Base-by-base conservation (phyloP, 2,113 vertebrate species). In the Proterorhinus semilunaris region DNA sequence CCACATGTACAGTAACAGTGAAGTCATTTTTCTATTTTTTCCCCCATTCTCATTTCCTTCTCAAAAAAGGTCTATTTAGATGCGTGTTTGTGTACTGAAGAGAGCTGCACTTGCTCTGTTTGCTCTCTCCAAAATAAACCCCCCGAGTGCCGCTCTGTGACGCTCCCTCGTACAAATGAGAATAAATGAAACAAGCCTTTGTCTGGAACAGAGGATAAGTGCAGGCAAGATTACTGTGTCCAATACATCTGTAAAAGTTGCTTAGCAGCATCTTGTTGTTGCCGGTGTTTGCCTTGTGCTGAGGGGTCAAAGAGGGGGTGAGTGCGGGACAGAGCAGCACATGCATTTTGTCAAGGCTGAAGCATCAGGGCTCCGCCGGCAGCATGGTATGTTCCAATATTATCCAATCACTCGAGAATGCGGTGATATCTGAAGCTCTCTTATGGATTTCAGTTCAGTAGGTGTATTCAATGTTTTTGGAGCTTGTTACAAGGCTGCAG, bases 251-350 rank as follows among this genome's bases (percentile, higher is more conserved):
- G 11, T 12, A 7, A 58, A 58, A 58, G 75, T 74, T 84, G 68
- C 78, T 72, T 72, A 66, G 73, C 76, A 72, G 68, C 55, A 65
- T 5, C 62, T 54, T 78, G 80, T 75, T 77, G 66, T 86, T 86
- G 70, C 66, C 66, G 57, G 75, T 50, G 13, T 78, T 82, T 81
- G 68, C 66, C 7, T 7, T 65, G 12, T 68, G 16, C 44, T 59
- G 55, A 58, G 55, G 46, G 55, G 10, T 58, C 21, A 21, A 2
- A 58, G 11, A 27, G 55, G 55, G 27, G 42, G 55, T 42, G 55
- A 2, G 55, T 21, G 55, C 15, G 21, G 42, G 27, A 10, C 27
- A 58, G 55, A 42, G 27, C 55, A 42, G 54, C 55, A 42, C 55
- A 42, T 27, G 36, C 17, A 6, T 36, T 36, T 42, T 36, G 54